Percentiles rank a stretch among this genome's conserved stretches.
phyloP scores from a whole-genome alignment of 2,113 vertebrate species.

The Procapra przewalskii region DNA sequence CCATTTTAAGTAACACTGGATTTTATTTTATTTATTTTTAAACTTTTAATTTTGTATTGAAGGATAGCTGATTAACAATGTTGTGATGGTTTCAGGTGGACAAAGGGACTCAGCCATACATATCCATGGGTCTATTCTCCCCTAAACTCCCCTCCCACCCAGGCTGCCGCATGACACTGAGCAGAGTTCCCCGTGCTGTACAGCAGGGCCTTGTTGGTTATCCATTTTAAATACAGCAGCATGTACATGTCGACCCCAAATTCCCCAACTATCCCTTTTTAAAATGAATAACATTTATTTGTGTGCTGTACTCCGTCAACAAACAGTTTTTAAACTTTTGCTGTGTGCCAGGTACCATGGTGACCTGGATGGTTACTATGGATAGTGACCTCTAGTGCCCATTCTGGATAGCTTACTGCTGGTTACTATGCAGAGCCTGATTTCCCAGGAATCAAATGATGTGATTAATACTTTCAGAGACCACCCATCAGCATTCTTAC shows the following conservation, averaged over 20 bases:
- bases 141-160: background rate
- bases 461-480: background rate
- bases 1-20: background rate
- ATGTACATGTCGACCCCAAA: background rate
- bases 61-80: background rate
- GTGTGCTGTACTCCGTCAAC: background rate
- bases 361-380: too few relatives aligned
- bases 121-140: background rate
- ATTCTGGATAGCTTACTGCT: background rate
- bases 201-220: background rate
- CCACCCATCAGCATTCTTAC: background rate
- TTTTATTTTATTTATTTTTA: background rate
- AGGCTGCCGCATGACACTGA: background rate
- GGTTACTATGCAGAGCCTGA: background rate
- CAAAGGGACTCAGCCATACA: background rate
- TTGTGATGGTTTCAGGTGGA: background rate
- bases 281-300: background rate
- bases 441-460: background rate
- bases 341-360: background rate
- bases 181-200: background rate
- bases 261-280: background rate
- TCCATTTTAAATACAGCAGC: background rate
- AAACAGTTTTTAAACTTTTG: background rate
- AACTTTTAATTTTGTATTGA: background rate
- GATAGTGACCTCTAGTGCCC: background rate